phyloP scores from a whole-genome alignment of 2,113 vertebrate species.

The Lepisosteus osseus region DNA sequence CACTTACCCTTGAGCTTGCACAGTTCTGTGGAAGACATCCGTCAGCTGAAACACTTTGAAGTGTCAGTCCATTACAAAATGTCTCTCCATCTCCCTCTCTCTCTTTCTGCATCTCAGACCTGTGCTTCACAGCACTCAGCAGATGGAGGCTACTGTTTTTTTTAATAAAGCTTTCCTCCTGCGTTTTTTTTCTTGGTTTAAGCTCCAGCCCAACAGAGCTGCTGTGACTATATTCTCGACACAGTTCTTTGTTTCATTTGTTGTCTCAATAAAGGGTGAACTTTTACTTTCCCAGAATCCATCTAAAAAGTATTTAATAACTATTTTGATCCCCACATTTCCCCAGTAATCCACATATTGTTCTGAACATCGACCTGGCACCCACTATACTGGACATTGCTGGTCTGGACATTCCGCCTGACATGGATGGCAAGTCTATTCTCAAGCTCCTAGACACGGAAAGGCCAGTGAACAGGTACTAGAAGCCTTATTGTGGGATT shows the following conservation, averaged over 20 bases:
- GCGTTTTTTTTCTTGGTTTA: not conserved
- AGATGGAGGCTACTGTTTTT: too few relatives aligned
- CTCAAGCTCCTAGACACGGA: constrained; percentile 89
- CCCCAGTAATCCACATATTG: constrained; percentile 85
- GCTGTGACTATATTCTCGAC: too few relatives aligned
- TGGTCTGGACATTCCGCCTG: constrained; percentile 84
- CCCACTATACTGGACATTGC: constrained; percentile 95
- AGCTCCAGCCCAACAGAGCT: not conserved
- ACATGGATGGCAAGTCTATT: constrained; percentile 97
- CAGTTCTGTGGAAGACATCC: not conserved
- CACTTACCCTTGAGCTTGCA: not conserved
- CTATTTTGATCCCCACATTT: not conserved
- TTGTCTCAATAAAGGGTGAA: too few relatives aligned
- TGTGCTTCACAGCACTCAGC: too few relatives aligned
- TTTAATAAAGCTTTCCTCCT: not conserved
- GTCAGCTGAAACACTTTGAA: not conserved
- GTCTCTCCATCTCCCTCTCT: too few relatives aligned
- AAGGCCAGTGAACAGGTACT: constrained; percentile 83
- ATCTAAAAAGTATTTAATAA: too few relatives aligned
- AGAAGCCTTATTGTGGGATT: too few relatives aligned
- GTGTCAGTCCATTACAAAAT: too few relatives aligned
- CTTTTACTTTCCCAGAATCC: too few relatives aligned
- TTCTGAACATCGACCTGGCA: constrained; percentile 91
- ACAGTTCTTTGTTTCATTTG: too few relatives aligned
- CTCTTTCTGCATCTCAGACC: too few relatives aligned